Evolutionary conservation across 2,113 vertebrate species (phyloP), one percentile per base, ranked within the genome.

Genomic region (Carassius gibelio): DNA sequence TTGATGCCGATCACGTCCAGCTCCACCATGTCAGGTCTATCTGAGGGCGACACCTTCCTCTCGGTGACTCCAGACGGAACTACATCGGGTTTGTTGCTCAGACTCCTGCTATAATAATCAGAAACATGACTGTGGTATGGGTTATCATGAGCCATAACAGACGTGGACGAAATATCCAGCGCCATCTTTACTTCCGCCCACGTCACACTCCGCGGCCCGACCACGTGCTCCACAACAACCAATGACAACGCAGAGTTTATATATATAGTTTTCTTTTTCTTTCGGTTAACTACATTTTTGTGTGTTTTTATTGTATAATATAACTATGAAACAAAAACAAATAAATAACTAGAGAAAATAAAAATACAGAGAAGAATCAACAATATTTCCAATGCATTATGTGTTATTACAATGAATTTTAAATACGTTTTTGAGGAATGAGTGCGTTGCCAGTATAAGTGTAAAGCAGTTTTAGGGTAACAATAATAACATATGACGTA

Each of bases 31-130:
- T 95, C 95, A 8, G 93, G 93, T 74, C 94, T 95, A 38, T 95
- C 94, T 84, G 91, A 89, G 11, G 94, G 92, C 0, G 78, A 90
- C 38, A 93, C 89, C 83, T 95, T 95, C 86, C 95, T 91, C 90
- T 95, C 95, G 4, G 94, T 95, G 74, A 95, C 92, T 26, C 94
- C 94, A 4, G 90, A 94, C 48, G 95, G 95, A 2, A 96, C 95
- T 80, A 96, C 95, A 88, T 96, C 95, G 45, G 95, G 95, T 66
- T 94, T 96, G 6, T 92, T 87, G 1, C 95, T 94, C 69, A 95
- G 91, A 82, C 94, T 95, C 84, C 95, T 85, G 19, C 94, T 93
- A 79, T 95, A 95, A 79, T 91, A 95, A 42, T 95, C 95, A 50
- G 90, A 94, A 64, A 30, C 89, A 84, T 81, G 88, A 34, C 9